Percentiles rank a stretch among this genome's conserved stretches.
Conservation (phyloP, 2,888 invertebrate genomes). For the Limnephilus lunatus region DNA sequence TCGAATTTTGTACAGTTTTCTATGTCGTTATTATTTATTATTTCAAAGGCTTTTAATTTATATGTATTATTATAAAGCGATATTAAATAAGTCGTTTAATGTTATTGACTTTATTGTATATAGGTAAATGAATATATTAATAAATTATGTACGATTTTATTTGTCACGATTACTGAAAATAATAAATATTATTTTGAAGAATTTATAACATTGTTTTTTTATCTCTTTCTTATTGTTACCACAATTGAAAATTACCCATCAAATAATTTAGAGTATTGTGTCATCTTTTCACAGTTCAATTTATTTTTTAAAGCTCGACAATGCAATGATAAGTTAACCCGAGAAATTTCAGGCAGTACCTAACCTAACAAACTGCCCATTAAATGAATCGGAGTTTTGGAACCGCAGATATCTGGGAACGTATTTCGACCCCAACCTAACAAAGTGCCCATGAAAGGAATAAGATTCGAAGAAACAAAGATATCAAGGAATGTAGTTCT, state of each 20-base stretch:
- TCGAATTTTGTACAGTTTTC: slow-evolving; percentile 62
- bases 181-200: slow-evolving; percentile 51
- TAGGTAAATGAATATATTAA: slow-evolving; percentile 39
- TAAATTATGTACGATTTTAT: slow-evolving; percentile 47
- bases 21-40: slow-evolving; percentile 58
- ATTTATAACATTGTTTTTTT: slow-evolving; percentile 31
- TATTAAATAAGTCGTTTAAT: slow-evolving; percentile 17
- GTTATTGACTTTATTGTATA: slow-evolving; percentile 40
- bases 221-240: neutral
- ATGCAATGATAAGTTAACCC: too few relatives aligned
- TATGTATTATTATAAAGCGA: slow-evolving; percentile 30
- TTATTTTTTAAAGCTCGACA: too few relatives aligned
- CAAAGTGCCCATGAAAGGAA: too few relatives aligned
- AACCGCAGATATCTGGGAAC: too few relatives aligned
- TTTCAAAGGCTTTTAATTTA: slow-evolving; percentile 48
- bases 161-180: slow-evolving; percentile 52
- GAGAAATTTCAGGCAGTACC: too few relatives aligned
- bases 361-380: too few relatives aligned
- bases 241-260: neutral
- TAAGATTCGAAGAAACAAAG: too few relatives aligned
- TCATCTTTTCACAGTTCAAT: too few relatives aligned
- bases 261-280: too few relatives aligned
- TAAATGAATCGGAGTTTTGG: too few relatives aligned
- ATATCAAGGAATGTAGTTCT: too few relatives aligned
- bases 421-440: too few relatives aligned